Conservation (phyloP, 2,113 vertebrate genomes). For the Odontesthes bonariensis region DNA sequence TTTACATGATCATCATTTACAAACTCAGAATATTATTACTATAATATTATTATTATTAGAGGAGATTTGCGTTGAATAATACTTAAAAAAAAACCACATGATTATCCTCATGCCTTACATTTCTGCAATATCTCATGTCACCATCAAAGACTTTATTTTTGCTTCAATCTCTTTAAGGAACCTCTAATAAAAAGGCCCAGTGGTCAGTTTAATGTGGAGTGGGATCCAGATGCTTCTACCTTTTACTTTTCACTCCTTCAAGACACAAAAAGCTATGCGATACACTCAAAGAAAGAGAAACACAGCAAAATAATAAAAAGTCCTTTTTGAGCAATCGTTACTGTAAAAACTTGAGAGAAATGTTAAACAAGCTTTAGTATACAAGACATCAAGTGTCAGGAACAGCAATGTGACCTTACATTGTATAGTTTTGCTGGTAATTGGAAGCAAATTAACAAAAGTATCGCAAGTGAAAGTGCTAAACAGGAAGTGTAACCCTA, state of each 20-base stretch:
- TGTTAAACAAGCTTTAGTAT: neutral
- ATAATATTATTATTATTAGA: too few relatives aligned
- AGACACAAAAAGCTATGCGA: too few relatives aligned
- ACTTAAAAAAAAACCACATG: too few relatives aligned
- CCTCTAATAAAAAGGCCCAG: too few relatives aligned
- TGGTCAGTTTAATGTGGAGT: too few relatives aligned
- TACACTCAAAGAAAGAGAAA: too few relatives aligned
- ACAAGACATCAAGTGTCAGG: neutral
- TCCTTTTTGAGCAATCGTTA: too few relatives aligned
- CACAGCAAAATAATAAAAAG: too few relatives aligned
- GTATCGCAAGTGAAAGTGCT: neutral
- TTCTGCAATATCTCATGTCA: neutral
- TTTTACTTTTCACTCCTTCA: too few relatives aligned
- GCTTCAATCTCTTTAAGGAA: too few relatives aligned
- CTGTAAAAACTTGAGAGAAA: neutral
- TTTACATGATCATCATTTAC: neutral
- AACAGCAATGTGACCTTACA: neutral
- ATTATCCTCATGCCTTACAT: neutral
- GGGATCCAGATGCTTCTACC: too few relatives aligned
- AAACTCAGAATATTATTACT: neutral
- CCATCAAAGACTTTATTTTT: neutral
- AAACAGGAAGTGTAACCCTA: neutral
- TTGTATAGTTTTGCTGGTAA: neutral
- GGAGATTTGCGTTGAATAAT: too few relatives aligned
- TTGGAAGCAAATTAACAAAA: conserved; percentile 2